Conservation (phyloP, 2,888 invertebrate species). For the Leucoma salicis region DNA sequence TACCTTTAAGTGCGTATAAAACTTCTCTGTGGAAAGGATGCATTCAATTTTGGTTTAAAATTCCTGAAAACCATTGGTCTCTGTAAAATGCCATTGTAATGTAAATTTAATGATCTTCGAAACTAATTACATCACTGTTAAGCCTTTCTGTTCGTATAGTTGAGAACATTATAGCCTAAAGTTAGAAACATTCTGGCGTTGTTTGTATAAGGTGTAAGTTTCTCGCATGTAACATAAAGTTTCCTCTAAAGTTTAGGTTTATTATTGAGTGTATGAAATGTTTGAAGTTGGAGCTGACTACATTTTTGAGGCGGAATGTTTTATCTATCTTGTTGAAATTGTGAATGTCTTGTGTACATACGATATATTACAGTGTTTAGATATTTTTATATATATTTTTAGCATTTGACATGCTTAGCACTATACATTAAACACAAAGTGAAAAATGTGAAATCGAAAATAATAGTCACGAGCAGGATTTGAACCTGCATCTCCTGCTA, state of each 20-base stretch:
- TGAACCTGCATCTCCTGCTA: no score
- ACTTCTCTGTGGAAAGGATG: conserved; percentile 20
- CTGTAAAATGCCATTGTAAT: conserved; percentile 58
- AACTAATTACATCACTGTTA: conserved; percentile 70
- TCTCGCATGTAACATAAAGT: conserved; percentile 58
- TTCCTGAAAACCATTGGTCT: conserved; percentile 31
- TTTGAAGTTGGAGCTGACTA: conserved; percentile 22
- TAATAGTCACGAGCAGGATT: no score
- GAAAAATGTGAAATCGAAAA: no score
- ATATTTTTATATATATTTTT: no score
- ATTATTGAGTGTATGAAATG: conserved; percentile 41
- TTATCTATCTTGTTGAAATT: background rate
- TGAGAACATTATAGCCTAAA: conserved; percentile 57
- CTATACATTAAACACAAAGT: no score
- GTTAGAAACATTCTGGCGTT: conserved; percentile 47
- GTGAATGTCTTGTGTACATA: no score
- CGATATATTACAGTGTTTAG: no score
- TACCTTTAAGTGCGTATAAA: no score
- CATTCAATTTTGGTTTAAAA: conserved; percentile 16
- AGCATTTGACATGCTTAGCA: no score
- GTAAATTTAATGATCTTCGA: conserved; percentile 62
- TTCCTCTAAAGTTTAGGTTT: conserved; percentile 55
- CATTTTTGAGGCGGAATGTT: conserved; percentile 47
- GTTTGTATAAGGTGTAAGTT: conserved; percentile 65
- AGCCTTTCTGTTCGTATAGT: conserved; percentile 61